These are phyloP conservation scores for Himalopsyche japonica DNA, from an alignment of 2,888 invertebrate genomes.

Conservation along the genomic window DNA sequence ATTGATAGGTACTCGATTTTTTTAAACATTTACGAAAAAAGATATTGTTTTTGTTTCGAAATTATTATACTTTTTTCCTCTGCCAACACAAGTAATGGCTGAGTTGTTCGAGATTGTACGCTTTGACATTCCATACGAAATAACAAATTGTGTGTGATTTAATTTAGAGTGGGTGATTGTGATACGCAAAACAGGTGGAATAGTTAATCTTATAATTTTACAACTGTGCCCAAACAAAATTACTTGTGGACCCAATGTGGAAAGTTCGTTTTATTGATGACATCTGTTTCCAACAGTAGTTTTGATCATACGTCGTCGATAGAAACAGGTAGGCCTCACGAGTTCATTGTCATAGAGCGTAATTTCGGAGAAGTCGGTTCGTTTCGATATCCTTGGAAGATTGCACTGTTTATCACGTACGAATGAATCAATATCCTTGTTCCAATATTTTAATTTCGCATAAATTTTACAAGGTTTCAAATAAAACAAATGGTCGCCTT, in stretches of 20 bases:
- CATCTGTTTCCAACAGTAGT: conserved; percentile 32
- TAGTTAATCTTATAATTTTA: background rate
- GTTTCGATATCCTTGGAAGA: background rate
- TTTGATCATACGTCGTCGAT: conserved; percentile 32
- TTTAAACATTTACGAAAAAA: too few species aligned
- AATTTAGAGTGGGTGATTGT: conserved; percentile 6
- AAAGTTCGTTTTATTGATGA: conserved; percentile 33
- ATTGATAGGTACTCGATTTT: too few species aligned
- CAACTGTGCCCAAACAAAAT: background rate
- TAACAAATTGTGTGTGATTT: conserved; percentile 26
- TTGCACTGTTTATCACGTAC: background rate
- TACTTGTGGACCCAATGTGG: conserved; percentile 17
- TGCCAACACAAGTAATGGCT: conserved; percentile 26
- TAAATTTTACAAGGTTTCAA: conserved; percentile 3
- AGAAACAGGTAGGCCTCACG: conserved; percentile 31
- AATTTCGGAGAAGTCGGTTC: conserved; percentile 9
- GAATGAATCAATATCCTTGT: background rate
- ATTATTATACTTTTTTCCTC: background rate
- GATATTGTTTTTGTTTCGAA: background rate
- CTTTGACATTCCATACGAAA: conserved; percentile 35
- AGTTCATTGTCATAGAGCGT: conserved; percentile 19
- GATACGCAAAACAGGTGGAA: conserved; percentile 6
- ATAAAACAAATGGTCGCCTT: conserved; percentile 14
- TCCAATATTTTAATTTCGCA: background rate
- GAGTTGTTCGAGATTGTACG: conserved; percentile 21